A percentile compares a stretch with the other conserved stretches of the same genome.
Evolutionary conservation across 1,140 invertebrate species (phyloP).

Genomic region (Dryas iulia): DNA sequence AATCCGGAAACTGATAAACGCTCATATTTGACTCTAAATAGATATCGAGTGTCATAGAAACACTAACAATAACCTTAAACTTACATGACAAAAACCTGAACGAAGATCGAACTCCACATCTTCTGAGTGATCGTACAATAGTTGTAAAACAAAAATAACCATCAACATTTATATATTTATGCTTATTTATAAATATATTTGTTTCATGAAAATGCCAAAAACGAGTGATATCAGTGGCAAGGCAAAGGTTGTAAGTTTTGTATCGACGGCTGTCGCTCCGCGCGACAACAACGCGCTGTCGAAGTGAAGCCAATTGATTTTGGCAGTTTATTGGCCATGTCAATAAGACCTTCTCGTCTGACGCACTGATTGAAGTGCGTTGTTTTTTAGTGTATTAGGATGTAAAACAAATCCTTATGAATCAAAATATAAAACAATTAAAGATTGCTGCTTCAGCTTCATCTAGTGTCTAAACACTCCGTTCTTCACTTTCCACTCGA

Average conservation of each 20-base stretch:
- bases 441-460: too few species aligned
- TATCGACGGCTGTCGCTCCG: conserved; percentile 21
- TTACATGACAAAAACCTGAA: too few species aligned
- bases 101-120: too few species aligned
- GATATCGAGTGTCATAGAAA: too few species aligned
- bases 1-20: too few species aligned
- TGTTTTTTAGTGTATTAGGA: conserved; percentile 23
- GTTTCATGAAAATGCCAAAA: not conserved
- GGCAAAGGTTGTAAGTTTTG: conserved; percentile 14
- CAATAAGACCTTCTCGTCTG: conserved; percentile 48
- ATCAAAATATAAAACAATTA: too few species aligned
- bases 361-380: conserved; percentile 52
- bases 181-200: not conserved
- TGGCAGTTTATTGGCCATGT: conserved; percentile 55
- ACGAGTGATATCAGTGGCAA: not conserved
- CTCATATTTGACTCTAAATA: too few species aligned
- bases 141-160: too few species aligned
- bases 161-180: not conserved
- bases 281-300: conserved; percentile 24
- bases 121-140: too few species aligned
- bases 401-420: not conserved
- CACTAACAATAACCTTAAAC: too few species aligned
- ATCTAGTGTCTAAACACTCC: not conserved
- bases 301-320: conserved; percentile 54
- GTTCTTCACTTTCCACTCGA: not conserved